Percentiles rank a stretch among this genome's conserved stretches.
Evolutionary conservation across 2,888 invertebrate species (phyloP).

Genomic region (Meliscaeva auricollis): DNA sequence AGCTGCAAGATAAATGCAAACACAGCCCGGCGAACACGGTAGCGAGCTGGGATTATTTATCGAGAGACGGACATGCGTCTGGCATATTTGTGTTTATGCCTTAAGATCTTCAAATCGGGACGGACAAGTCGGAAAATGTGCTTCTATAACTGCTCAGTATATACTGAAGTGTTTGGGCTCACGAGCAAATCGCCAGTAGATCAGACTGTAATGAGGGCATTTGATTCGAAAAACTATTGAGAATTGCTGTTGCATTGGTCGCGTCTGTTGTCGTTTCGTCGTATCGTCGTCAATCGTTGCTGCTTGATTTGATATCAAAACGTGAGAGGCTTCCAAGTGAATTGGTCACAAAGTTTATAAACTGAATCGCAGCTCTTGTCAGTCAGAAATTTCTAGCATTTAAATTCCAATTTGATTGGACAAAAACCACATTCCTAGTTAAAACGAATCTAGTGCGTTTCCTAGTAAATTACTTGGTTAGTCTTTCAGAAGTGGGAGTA

Average conservation of each 20-base stretch:
- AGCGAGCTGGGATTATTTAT: slow-evolving; percentile 73
- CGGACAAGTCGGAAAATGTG: slow-evolving; percentile 66
- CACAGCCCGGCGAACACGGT: slow-evolving; percentile 68
- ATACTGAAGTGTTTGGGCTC: slow-evolving; percentile 15
- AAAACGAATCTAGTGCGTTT: slow-evolving; percentile 7
- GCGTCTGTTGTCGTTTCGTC: neutral
- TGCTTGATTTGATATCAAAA: slow-evolving; percentile 45
- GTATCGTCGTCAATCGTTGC: neutral
- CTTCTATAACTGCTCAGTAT: slow-evolving; percentile 32
- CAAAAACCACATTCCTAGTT: slow-evolving; percentile 31
- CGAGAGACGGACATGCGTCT: slow-evolving; percentile 76
- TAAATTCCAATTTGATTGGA: slow-evolving; percentile 58
- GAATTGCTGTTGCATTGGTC: neutral
- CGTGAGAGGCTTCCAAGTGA: slow-evolving; percentile 57
- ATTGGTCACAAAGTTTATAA: slow-evolving; percentile 62
- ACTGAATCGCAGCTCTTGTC: slow-evolving; percentile 44
- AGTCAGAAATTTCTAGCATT: slow-evolving; percentile 47
- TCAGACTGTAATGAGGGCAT: slow-evolving; percentile 64
- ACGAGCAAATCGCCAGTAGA: slow-evolving; percentile 29
- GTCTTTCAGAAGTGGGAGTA: slow-evolving; percentile 20
- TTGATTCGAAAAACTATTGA: slow-evolving; percentile 22
- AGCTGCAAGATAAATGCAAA: slow-evolving; percentile 67
- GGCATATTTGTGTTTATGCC: slow-evolving; percentile 75
- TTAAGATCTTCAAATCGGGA: slow-evolving; percentile 64
- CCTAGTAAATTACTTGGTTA: neutral